phyloP scores from a whole-genome alignment of 53 echinoderm and acorn worm genomes.

The Patiria pectinifera region DNA sequence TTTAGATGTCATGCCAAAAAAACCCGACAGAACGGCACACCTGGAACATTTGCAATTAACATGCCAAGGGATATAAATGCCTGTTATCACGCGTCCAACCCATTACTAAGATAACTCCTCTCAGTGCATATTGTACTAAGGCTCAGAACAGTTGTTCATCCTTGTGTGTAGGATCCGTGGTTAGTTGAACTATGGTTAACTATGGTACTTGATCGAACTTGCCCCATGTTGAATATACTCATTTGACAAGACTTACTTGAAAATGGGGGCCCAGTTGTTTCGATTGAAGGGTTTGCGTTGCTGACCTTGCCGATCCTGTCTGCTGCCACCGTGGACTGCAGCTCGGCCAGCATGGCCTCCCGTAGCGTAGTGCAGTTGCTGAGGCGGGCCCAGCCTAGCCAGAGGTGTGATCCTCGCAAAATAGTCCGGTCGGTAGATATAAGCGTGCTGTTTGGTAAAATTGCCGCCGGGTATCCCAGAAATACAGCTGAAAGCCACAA shows the following conservation, averaged over 20 bases:
- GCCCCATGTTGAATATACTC: not conserved
- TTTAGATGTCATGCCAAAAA: too few relatives aligned
- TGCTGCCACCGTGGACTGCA: conserved; percentile 70
- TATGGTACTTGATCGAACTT: not conserved
- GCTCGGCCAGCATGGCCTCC: conserved; percentile 62
- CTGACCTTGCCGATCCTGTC: conserved; percentile 87
- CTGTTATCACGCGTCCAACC: too few relatives aligned
- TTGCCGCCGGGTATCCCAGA: conserved; percentile 71
- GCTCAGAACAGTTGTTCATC: too few relatives aligned
- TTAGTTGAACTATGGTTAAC: too few relatives aligned
- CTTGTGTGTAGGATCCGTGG: too few relatives aligned
- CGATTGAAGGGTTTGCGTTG: conserved; percentile 54
- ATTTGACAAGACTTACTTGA: conserved; percentile 60
- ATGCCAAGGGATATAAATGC: too few relatives aligned
- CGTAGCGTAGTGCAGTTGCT: conserved; percentile 83
- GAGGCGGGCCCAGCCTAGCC: conserved; percentile 82
- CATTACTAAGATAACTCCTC: too few relatives aligned
- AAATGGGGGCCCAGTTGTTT: conserved; percentile 83
- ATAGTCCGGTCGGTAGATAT: conserved; percentile 82
- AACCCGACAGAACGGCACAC: too few relatives aligned
- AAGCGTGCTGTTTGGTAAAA: conserved; percentile 58
- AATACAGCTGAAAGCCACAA: conserved; percentile 69
- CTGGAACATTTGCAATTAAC: too few relatives aligned
- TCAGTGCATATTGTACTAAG: too few relatives aligned
- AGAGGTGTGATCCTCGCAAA: conserved; percentile 81